A percentile compares a stretch with the other conserved stretches of the same genome.
Conservation (phyloP, 2,797 vertebrate species). For the Serranus cabrilla region DNA sequence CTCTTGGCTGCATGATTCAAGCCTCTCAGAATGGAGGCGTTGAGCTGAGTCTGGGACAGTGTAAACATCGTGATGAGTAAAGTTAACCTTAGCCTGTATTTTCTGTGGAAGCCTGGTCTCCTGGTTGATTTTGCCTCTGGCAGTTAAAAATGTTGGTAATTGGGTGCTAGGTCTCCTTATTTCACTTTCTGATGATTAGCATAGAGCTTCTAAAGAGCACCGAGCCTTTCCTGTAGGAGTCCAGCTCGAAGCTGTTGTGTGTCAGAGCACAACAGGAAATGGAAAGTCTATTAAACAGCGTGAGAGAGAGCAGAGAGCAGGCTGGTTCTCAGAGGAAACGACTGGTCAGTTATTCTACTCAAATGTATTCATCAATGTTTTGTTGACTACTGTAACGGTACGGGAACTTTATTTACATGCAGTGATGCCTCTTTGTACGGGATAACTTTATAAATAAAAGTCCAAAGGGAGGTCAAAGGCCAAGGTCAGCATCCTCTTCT, state of each 20-base stretch:
- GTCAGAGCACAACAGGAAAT: conserved; percentile 76
- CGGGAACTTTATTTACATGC: background rate
- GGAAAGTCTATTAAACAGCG: conserved; percentile 80
- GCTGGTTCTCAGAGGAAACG: conserved; percentile 77
- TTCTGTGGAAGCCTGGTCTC: background rate
- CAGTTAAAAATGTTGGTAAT: background rate
- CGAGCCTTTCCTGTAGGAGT: conserved; percentile 28
- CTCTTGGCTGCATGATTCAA: conserved; percentile 39
- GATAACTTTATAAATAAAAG: background rate
- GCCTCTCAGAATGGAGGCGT: conserved; percentile 56
- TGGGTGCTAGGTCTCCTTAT: background rate
- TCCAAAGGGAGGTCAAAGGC: conserved; percentile 20
- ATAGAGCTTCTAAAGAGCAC: background rate
- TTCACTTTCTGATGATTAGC: conserved; percentile 21
- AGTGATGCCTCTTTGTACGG: background rate
- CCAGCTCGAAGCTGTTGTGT: conserved; percentile 25
- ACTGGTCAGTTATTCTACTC: conserved; percentile 31
- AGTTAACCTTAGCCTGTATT: background rate
- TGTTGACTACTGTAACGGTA: background rate
- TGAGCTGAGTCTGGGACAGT: conserved; percentile 44
- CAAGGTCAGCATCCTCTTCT: background rate
- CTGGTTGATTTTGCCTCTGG: background rate
- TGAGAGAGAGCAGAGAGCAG: conserved; percentile 68
- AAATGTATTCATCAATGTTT: conserved; percentile 33
- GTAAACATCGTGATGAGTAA: conserved; percentile 39